Conservation (phyloP, 1,140 invertebrate genomes). For the Hypothenemus hampei region DNA sequence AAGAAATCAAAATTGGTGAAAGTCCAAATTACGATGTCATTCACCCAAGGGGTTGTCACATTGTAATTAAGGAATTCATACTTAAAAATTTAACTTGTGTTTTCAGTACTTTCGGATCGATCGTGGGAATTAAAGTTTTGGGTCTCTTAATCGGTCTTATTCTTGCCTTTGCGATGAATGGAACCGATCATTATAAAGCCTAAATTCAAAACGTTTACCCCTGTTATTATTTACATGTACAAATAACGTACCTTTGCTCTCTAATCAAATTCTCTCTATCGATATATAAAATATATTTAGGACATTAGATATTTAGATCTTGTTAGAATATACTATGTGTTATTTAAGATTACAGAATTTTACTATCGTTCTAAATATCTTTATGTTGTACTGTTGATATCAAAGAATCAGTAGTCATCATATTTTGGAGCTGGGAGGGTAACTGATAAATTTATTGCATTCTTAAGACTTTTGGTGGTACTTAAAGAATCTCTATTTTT, state of each 20-base stretch:
- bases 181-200: conserved; percentile 64
- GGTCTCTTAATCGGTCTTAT: conserved; percentile 74
- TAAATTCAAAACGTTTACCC: conserved; percentile 44
- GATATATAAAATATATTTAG: conserved; percentile 1
- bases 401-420: no score
- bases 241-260: conserved; percentile 22
- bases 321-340: background rate
- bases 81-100: conserved; percentile 58
- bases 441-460: no score
- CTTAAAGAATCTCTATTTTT: no score
- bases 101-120: conserved; percentile 57
- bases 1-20: conserved; percentile 30
- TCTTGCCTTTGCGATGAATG: conserved; percentile 69
- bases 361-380: background rate
- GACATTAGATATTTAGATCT: no score
- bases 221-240: conserved; percentile 6
- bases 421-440: no score
- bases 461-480: no score
- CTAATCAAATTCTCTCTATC: conserved; percentile 9
- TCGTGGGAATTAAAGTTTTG: conserved; percentile 65
- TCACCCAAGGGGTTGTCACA: conserved; percentile 63
- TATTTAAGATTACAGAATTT: background rate
- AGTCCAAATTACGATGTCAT: conserved; percentile 37
- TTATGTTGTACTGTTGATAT: no score
- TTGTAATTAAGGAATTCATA: conserved; percentile 60